A percentile compares a stretch with the other conserved stretches of the same genome.
Evolutionary conservation across 2,888 invertebrate species (phyloP).

Genomic region (Parnassius glacialis): DNA sequence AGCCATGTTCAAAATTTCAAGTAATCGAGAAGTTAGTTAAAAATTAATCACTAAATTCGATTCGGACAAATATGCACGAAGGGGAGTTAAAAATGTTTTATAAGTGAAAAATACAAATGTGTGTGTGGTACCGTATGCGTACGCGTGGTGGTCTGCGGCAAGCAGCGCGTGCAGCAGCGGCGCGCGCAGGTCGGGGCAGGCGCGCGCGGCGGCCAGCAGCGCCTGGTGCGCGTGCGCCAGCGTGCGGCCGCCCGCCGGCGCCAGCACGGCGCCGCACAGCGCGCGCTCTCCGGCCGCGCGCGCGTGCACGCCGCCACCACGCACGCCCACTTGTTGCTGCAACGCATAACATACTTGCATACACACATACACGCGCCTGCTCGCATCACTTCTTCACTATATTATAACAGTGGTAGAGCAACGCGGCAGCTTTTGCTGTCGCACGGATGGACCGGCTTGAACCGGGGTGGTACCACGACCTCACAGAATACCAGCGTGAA

Average conservation of each 20-base stretch:
- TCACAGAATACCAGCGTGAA: too few relatives aligned
- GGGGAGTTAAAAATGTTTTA: too few relatives aligned
- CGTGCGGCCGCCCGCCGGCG: constrained; percentile 36
- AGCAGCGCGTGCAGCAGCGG: constrained; percentile 53
- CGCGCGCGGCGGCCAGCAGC: constrained; percentile 48
- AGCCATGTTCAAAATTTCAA: too few relatives aligned
- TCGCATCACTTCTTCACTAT: too few relatives aligned
- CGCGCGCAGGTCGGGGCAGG: constrained; percentile 40
- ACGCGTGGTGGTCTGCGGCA: constrained; percentile 60
- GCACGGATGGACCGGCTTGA: too few relatives aligned
- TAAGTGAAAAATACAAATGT: not conserved
- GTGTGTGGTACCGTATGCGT: constrained; percentile 51
- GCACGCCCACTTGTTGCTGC: constrained; percentile 91
- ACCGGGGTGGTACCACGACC: too few relatives aligned
- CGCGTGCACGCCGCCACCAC: constrained; percentile 90
- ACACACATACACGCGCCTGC: too few relatives aligned
- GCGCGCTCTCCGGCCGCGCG: constrained; percentile 48
- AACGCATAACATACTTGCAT: not conserved
- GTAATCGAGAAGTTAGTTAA: too few relatives aligned
- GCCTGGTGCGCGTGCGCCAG: constrained; percentile 39
- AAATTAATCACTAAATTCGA: too few relatives aligned
- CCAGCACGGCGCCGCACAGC: constrained; percentile 39
- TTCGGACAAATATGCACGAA: too few relatives aligned
- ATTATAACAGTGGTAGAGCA: too few relatives aligned
- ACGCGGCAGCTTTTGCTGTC: too few relatives aligned